phyloP scores from a whole-genome alignment of 1,140 invertebrate species.

The Drosophila sp. region DNA sequence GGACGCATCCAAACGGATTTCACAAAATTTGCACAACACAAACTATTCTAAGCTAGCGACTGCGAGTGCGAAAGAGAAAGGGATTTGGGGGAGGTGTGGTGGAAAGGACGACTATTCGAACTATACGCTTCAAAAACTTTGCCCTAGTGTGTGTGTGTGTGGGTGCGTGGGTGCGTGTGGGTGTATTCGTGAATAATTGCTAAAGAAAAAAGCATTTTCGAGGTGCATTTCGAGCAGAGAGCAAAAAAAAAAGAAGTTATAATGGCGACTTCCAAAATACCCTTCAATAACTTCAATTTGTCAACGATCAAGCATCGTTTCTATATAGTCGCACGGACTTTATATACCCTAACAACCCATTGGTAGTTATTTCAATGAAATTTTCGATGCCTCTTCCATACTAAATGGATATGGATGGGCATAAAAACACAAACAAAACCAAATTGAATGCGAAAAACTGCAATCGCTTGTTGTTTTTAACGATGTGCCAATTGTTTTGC shows the following conservation, averaged over 20 bases:
- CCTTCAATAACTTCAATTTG: not conserved
- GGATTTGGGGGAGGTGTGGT: not conserved
- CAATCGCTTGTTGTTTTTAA: conserved; percentile 22
- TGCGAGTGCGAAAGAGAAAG: conserved; percentile 28
- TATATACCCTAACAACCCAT: too few species aligned
- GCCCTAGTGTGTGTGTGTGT: conserved; percentile 12
- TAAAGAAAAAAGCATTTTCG: not conserved
- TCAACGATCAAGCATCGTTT: too few species aligned
- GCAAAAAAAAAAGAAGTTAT: conserved; percentile 21
- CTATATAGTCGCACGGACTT: too few species aligned
- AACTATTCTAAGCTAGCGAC: conserved; percentile 34
- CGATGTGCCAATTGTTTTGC: conserved; percentile 27
- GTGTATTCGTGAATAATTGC: conserved; percentile 17
- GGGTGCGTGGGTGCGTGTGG: conserved; percentile 26
- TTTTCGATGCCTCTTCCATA: not conserved
- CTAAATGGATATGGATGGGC: not conserved
- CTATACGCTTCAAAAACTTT: conserved; percentile 60
- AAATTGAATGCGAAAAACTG: conserved; percentile 22
- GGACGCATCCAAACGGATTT: conserved; percentile 60
- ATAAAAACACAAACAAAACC: not conserved
- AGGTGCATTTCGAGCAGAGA: conserved; percentile 2
- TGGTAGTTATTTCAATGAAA: too few species aligned
- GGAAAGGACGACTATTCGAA: conserved; percentile 27
- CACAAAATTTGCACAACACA: conserved; percentile 31
- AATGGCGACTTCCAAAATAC: not conserved